Conservation (phyloP, 2,797 vertebrate species). For the Allobates femoralis region DNA sequence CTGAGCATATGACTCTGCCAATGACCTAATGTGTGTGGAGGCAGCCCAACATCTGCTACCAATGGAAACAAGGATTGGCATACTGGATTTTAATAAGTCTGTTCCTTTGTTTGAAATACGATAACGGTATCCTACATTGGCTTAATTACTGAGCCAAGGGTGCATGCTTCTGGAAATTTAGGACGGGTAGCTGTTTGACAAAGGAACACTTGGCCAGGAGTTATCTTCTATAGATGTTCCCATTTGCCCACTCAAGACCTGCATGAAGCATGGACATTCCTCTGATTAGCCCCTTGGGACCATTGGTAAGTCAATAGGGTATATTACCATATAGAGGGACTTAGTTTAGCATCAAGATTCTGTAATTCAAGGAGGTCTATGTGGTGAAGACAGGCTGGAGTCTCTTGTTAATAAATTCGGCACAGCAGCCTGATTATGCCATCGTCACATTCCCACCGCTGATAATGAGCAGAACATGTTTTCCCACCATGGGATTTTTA, state of each 20-base stretch:
- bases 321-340: not conserved
- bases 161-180: not conserved
- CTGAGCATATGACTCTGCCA: not conserved
- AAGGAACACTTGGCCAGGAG: too few relatives aligned
- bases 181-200: too few relatives aligned
- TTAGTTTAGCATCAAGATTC: not conserved
- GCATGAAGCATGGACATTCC: not conserved
- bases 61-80: not conserved
- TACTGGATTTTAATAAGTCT: not conserved
- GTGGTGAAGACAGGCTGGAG: not conserved
- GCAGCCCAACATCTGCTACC: not conserved
- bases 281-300: not conserved
- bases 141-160: not conserved
- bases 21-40: not conserved
- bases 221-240: not conserved
- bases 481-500: conserved; percentile 20
- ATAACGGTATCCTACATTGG: too few relatives aligned
- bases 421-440: not conserved
- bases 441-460: not conserved
- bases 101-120: not conserved
- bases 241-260: not conserved
- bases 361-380: not conserved
- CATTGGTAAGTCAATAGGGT: not conserved
- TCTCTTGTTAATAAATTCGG: not conserved
- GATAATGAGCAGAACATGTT: conserved; percentile 7